Conservation (phyloP, 2,888 invertebrate genomes). For the Apeira syringaria region DNA sequence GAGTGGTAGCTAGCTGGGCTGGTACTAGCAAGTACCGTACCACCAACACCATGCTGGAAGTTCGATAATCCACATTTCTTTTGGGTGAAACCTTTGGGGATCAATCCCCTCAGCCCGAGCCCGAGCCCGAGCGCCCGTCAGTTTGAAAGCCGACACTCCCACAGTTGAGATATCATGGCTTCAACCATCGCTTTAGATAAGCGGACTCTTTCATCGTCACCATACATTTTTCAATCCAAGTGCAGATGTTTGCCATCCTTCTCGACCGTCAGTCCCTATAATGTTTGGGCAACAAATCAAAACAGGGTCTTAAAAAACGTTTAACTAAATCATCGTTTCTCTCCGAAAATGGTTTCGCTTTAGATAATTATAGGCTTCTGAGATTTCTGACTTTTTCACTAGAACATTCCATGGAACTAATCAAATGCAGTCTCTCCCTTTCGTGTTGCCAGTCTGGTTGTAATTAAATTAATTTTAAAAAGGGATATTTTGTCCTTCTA, state of each 20-base stretch:
- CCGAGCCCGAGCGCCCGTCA: no score
- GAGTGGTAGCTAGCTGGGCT: no score
- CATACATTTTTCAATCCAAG: constrained; percentile 4
- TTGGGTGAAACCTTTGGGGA: no score
- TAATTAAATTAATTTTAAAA: constrained; percentile 29
- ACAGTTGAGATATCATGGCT: no score
- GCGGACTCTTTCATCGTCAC: no score
- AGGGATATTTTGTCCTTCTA: constrained; percentile 16
- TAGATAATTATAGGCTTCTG: constrained; percentile 78
- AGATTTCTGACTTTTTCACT: constrained; percentile 46
- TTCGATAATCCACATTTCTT: no score
- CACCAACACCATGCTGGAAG: no score
- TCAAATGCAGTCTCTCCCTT: constrained; percentile 45
- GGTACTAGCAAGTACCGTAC: no score
- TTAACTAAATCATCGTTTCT: constrained; percentile 79
- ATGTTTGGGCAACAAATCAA: constrained; percentile 77
- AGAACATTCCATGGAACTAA: constrained; percentile 62
- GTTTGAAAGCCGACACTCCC: no score
- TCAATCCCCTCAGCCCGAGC: no score
- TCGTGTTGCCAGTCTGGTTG: constrained; percentile 22
- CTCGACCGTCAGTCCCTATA: constrained; percentile 42
- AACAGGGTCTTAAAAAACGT: constrained; percentile 71
- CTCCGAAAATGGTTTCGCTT: constrained; percentile 71
- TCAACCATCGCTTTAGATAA: no score
- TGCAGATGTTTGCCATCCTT: constrained; percentile 32